phyloP scores from a whole-genome alignment of 2,888 invertebrate genomes.

The Drosophila pegasa region DNA sequence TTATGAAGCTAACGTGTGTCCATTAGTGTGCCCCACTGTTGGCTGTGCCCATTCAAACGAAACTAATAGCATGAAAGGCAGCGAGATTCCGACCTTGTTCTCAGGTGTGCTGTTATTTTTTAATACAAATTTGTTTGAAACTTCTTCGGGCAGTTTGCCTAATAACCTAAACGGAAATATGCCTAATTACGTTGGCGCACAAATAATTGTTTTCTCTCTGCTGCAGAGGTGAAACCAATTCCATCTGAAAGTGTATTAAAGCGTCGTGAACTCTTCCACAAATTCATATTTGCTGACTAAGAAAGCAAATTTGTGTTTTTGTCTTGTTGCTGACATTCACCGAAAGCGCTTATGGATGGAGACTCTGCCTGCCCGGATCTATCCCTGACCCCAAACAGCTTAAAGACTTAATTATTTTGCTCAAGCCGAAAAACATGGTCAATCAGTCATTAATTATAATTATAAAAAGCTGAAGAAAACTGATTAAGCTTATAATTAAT shows the following conservation, averaged over 20 bases:
- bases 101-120: neutral
- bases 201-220: neutral
- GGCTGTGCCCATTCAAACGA: neutral
- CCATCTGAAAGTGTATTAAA: slow-evolving; percentile 15
- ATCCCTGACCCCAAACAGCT: slow-evolving; percentile 50
- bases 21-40: neutral
- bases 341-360: neutral
- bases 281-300: slow-evolving; percentile 1
- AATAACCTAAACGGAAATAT: neutral
- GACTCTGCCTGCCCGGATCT: slow-evolving; percentile 6
- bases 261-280: neutral
- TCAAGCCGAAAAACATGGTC: slow-evolving; percentile 17
- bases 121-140: neutral
- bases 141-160: neutral
- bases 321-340: slow-evolving; percentile 33
- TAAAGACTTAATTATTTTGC: slow-evolving; percentile 40
- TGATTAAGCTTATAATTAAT: slow-evolving; percentile 27
- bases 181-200: neutral
- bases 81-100: no score
- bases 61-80: neutral
- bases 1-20: neutral
- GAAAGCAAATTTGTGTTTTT: slow-evolving; percentile 11
- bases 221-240: neutral
- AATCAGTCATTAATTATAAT: slow-evolving; percentile 40
- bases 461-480: slow-evolving; percentile 18